Evolutionary conservation across 2,113 vertebrate genomes (phyloP), one percentile per base, ranked within the genome.

Genomic region (Tragulus kanchil): DNA sequence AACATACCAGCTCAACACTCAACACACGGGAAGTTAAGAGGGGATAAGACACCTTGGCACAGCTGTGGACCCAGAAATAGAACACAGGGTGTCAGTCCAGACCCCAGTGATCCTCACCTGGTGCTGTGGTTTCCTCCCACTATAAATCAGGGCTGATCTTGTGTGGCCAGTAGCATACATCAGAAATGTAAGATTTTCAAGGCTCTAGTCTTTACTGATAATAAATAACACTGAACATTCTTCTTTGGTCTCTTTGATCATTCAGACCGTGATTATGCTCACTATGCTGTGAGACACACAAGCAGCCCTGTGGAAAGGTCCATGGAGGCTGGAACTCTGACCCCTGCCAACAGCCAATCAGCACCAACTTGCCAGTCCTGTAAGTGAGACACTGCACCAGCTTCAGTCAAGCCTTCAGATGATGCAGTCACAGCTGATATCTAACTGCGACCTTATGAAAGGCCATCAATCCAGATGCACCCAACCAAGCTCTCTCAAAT

Each of bases 341-440:
- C 6, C 19, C 50, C 3, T 3, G 23, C 14, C 65, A 36, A 58
- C 17, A 87, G 52, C 26, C 52, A 28, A 54, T 50, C 89, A 78
- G 69, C 28, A 11, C 42, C 58, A n/a, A 26, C 48, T 45, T 56
- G 3, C 48, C 45, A 31, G 52, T 13, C 86, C 25, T 4, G n/a
- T 64, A 79, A n/a, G 15, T 61, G 26, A 83, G 21, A 50, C n/a
- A 25, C 13, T 7, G 42, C 16, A 13, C 58, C 50, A 31, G 58
- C 45, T 58, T 50, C 52, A 0, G 45, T 69, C 88, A 89, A 96
- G n/a, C 85, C 85, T 83, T 77, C 52, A 12, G 67, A 77, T 59
- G 94, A 50, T 42, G 5, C 1, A 28, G 77, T 52, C 82, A 10
- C 83, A 88, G 42, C 16, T 81, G 25, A 82, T 13, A 28, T 42